A percentile compares a stretch with the other conserved stretches of the same genome.
Conservation (phyloP, 2,113 vertebrate species). For the Lanius collurio region DNA sequence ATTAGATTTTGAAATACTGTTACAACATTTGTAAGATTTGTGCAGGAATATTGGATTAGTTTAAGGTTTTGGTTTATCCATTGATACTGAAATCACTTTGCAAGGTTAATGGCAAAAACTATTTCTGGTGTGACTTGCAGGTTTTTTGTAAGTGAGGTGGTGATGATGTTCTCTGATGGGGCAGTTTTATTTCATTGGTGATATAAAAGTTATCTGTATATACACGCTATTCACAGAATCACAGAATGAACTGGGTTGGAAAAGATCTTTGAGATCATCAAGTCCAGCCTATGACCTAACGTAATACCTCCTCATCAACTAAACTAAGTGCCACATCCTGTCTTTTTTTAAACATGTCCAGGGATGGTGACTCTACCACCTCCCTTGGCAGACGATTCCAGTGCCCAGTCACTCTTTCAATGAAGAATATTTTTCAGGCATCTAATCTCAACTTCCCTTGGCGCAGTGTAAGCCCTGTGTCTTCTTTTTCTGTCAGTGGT, state of each 20-base stretch:
- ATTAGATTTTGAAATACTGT: not conserved
- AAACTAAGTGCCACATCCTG: accelerated
- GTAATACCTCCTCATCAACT: not conserved
- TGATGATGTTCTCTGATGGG: not conserved
- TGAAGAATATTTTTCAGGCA: not conserved
- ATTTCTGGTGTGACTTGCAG: not conserved
- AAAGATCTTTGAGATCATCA: not conserved
- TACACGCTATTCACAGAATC: not conserved
- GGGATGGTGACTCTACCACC: not conserved
- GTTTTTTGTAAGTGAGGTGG: not conserved
- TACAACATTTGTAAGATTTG: not conserved
- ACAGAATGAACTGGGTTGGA: not conserved
- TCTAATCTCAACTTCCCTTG: not conserved
- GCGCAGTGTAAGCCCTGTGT: not conserved
- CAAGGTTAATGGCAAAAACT: not conserved
- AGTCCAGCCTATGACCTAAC: not conserved
- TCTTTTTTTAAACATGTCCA: not conserved
- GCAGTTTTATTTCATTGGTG: not conserved
- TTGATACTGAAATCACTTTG: not conserved
- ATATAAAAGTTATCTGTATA: not conserved
- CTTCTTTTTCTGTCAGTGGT: not conserved
- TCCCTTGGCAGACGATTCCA: not conserved
- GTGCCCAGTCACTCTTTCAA: not conserved
- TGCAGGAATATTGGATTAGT: not conserved
- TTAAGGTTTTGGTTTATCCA: not conserved